A percentile compares a stretch with the other conserved stretches of the same genome.
Conservation (phyloP, 2,113 vertebrate species). For the Felis chaus region DNA sequence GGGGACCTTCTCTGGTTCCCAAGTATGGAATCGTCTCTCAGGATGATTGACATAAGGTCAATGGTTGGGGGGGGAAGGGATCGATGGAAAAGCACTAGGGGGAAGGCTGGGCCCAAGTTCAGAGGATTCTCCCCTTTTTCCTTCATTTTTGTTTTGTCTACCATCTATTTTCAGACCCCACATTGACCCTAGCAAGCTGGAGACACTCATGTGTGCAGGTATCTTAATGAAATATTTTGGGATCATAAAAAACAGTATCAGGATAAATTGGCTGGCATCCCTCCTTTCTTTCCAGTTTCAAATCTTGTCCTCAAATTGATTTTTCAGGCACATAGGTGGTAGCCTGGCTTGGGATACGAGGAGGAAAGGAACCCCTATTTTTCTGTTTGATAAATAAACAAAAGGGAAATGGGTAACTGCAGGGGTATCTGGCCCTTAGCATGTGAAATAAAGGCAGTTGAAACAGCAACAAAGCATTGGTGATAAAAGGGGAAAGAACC, state of each 20-base stretch:
- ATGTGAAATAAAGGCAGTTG: not conserved
- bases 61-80: not conserved
- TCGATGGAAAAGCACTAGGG: not conserved
- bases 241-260: not conserved
- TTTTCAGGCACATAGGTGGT: not conserved
- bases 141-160: not conserved
- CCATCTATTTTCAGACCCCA: not conserved
- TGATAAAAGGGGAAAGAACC: not conserved
- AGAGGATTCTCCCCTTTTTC: too few species aligned
- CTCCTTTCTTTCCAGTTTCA: not conserved
- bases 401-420: not conserved
- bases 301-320: not conserved
- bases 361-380: not conserved
- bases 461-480: not conserved
- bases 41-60: not conserved
- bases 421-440: not conserved
- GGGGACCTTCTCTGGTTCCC: not conserved
- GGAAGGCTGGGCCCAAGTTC: not conserved
- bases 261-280: not conserved
- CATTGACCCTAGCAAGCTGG: not conserved
- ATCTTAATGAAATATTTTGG: not conserved
- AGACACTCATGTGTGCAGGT: not conserved
- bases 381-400: not conserved
- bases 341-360: not conserved
- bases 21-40: not conserved